Evolutionary conservation across 35 echinoderm and acorn worm species (phyloP).

Genomic region (Strongylocentrotus purpuratus): DNA sequence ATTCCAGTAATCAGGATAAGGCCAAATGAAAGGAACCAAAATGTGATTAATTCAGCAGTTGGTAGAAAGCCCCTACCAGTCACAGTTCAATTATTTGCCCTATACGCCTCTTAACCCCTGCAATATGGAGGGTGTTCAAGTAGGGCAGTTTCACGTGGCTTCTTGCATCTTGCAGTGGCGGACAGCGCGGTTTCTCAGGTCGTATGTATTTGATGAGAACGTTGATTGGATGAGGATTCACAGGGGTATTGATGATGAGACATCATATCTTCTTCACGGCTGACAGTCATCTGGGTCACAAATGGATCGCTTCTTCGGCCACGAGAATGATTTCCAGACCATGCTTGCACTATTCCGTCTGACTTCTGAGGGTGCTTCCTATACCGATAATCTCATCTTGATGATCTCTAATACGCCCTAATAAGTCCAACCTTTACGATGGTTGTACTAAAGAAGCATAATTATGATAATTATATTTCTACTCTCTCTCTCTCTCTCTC

Average conservation of each 20-base stretch:
- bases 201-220: not conserved
- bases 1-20: constrained; percentile 24
- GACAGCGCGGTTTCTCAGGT: not conserved
- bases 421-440: not conserved
- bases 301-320: not conserved
- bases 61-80: not conserved
- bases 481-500: not conserved
- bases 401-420: not conserved
- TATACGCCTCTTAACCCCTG: not conserved
- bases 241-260: not conserved
- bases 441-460: not conserved
- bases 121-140: not conserved
- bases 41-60: constrained; percentile 32
- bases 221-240: not conserved
- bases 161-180: not conserved
- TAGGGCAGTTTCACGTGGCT: not conserved
- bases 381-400: not conserved
- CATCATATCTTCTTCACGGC: constrained; percentile 9
- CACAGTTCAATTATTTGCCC: not conserved
- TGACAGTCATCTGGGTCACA: not conserved
- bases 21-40: constrained; percentile 2
- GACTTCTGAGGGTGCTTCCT: not conserved
- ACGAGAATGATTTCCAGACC: not conserved
- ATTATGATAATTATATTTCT: not conserved
- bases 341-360: not conserved